Evolutionary conservation across 1,140 invertebrate genomes (phyloP).

Genomic region (Tetranychus cinnabarinus): DNA sequence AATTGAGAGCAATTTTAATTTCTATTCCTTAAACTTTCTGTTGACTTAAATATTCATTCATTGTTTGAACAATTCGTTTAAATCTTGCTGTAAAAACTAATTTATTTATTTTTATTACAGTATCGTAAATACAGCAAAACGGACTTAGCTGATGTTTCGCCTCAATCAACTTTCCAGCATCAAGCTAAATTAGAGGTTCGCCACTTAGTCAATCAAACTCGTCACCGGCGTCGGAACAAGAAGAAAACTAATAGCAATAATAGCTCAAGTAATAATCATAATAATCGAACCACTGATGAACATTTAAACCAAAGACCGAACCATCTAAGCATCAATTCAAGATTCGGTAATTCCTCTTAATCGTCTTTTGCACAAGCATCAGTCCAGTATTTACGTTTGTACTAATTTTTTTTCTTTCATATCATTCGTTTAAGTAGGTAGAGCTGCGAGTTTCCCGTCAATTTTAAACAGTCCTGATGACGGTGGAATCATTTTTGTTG

Average conservation of each 20-base stretch:
- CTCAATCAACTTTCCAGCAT: constrained; percentile 49
- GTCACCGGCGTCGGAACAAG: constrained; percentile 48
- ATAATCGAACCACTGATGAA: neutral
- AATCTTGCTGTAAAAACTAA: neutral
- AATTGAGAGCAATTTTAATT: too few species aligned
- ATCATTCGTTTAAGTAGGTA: neutral
- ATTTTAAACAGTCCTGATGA: constrained; percentile 40
- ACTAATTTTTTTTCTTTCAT: neutral
- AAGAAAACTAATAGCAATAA: neutral
- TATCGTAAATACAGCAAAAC: constrained; percentile 74
- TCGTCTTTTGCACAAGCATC: neutral
- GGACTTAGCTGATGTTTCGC: constrained; percentile 45
- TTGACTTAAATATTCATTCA: too few species aligned
- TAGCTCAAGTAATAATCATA: neutral
- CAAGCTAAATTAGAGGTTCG: constrained; percentile 73
- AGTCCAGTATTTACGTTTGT: too few species aligned
- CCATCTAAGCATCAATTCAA: neutral
- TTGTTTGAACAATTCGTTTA: too few species aligned
- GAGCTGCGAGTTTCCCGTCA: constrained; percentile 2
- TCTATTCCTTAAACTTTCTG: too few species aligned
- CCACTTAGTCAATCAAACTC: constrained; percentile 49
- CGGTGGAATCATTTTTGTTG: constrained; percentile 59
- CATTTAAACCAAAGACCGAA: neutral
- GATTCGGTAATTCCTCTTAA: neutral
- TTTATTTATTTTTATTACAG: constrained; percentile 27